phyloP scores from a whole-genome alignment of 53 echinoderm and acorn worm species.

The Holothuria scabra region DNA sequence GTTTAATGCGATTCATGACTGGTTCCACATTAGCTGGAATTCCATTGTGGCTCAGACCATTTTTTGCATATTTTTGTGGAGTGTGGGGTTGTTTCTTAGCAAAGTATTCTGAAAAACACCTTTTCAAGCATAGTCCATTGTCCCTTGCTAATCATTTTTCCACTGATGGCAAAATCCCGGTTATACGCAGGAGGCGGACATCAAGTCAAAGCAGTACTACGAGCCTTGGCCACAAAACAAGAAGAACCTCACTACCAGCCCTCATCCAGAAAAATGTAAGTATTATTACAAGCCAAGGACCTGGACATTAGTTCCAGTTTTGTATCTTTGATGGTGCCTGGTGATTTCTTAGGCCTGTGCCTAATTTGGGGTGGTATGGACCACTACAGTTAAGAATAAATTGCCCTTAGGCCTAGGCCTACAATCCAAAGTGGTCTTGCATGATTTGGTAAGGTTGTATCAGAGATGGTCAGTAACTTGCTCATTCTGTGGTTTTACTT shows the following conservation, averaged over 20 bases:
- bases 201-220: constrained; percentile 92
- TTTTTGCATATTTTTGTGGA: constrained; percentile 96
- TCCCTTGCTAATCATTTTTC: constrained; percentile 76
- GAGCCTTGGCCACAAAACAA: constrained; percentile 89
- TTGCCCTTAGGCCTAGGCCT: too few species aligned
- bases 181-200: constrained; percentile 89
- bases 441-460: too few species aligned
- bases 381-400: too few species aligned
- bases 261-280: constrained; percentile 79
- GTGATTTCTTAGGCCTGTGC: too few species aligned
- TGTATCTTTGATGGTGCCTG: too few species aligned
- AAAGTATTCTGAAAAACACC: constrained; percentile 87
- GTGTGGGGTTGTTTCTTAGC: constrained; percentile 88
- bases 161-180: constrained; percentile 95
- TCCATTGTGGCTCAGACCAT: constrained; percentile 85
- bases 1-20: constrained; percentile 94
- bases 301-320: too few species aligned
- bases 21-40: constrained; percentile 88
- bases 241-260: constrained; percentile 95
- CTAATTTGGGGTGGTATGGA: too few species aligned
- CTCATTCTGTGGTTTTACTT: too few species aligned
- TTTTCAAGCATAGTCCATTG: constrained; percentile 73
- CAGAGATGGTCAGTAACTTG: too few species aligned
- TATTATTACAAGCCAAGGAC: too few species aligned
- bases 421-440: too few species aligned